Evolutionary conservation across 2,113 vertebrate species (phyloP).

Genomic region (Lasiurus cinereus): DNA sequence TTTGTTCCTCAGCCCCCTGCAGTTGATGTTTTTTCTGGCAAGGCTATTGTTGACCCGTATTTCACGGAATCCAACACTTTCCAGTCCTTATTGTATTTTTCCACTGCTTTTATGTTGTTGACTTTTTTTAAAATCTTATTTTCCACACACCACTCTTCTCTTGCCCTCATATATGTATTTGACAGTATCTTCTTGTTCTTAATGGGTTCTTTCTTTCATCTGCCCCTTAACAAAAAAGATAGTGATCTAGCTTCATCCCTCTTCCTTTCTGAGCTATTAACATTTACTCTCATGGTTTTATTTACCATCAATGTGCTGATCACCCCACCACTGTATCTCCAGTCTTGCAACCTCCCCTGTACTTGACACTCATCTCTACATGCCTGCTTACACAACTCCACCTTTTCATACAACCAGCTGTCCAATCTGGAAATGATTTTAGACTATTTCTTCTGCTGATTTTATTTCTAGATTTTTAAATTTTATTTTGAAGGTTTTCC

Average conservation of each 20-base stretch:
- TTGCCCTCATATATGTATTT: neutral
- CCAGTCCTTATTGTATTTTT: neutral
- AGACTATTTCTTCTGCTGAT: neutral
- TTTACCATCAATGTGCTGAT: neutral
- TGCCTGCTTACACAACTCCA: neutral
- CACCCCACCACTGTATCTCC: neutral
- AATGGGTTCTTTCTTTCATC: neutral
- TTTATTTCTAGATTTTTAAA: slow-evolving; percentile 19
- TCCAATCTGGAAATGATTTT: neutral
- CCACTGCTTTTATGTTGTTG: neutral
- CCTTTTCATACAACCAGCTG: neutral
- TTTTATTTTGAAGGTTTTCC: slow-evolving; percentile 27
- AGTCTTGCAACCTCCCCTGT: neutral
- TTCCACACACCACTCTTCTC: neutral
- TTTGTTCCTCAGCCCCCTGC: neutral
- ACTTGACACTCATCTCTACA: neutral
- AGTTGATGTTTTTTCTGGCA: neutral
- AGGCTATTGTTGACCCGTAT: neutral
- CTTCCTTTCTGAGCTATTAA: neutral
- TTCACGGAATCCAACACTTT: neutral
- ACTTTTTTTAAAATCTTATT: neutral
- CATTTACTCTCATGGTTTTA: neutral
- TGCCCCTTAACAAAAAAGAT: neutral
- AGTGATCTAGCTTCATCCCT: neutral
- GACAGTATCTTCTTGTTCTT: neutral